These are phyloP conservation scores for Halichoeres trimaculatus DNA, from an alignment of 2,113 vertebrate genomes.

Conservation along the genomic window DNA sequence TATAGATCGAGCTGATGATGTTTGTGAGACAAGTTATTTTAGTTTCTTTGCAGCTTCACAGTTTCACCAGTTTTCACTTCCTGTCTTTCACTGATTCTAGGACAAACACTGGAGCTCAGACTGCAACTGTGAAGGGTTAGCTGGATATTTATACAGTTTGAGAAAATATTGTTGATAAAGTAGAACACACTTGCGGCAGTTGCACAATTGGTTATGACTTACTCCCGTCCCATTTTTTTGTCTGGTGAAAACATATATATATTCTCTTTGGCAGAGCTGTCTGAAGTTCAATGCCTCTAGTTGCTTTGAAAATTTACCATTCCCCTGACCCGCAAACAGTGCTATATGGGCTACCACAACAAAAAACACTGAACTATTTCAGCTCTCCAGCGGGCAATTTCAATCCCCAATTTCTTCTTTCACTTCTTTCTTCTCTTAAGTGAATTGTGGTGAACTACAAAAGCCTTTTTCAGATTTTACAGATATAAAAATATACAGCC, in stretches of 20 bases:
- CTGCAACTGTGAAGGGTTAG: background rate
- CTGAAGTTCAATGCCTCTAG: slow-evolving; percentile 36
- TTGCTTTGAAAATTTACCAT: slow-evolving; percentile 49
- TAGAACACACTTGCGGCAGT: slow-evolving; percentile 31
- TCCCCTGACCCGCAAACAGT: slow-evolving; percentile 35
- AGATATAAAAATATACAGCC: slow-evolving; percentile 14
- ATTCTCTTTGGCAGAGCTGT: slow-evolving; percentile 48
- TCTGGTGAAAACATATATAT: slow-evolving; percentile 41
- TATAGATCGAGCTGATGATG: background rate
- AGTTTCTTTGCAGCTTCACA: background rate
- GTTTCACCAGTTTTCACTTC: slow-evolving; percentile 6
- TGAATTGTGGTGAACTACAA: slow-evolving; percentile 20
- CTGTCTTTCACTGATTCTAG: slow-evolving; percentile 14
- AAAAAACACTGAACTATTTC: slow-evolving; percentile 23
- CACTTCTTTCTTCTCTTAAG: slow-evolving; percentile 12
- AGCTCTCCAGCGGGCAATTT: slow-evolving; percentile 41
- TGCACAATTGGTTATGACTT: slow-evolving; percentile 37
- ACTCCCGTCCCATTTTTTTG: slow-evolving; percentile 50
- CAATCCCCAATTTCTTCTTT: slow-evolving; percentile 20
- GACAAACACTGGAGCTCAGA: slow-evolving; percentile 9
- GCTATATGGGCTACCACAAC: slow-evolving; percentile 27
- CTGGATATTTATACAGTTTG: slow-evolving; percentile 6
- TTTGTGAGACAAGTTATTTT: background rate
- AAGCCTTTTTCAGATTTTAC: slow-evolving; percentile 17
- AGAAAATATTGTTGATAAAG: slow-evolving; percentile 28